These are phyloP conservation scores for Lagorchestes hirsutus DNA, from an alignment of 2,797 vertebrate genomes.

Conservation along the genomic window DNA sequence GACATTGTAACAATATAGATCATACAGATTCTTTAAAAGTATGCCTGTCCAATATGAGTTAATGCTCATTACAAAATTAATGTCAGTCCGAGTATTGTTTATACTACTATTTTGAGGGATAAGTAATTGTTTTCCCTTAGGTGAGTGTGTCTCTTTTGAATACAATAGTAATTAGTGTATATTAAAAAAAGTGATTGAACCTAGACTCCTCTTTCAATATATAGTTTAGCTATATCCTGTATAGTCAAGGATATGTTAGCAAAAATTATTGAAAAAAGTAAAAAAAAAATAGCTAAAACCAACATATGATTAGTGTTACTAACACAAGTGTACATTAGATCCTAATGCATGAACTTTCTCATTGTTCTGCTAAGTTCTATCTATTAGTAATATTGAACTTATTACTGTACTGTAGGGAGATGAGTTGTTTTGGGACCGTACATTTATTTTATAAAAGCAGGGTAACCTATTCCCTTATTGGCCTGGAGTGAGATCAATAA, in stretches of 20 bases:
- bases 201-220: neutral
- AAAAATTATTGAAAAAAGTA: neutral
- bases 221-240: neutral
- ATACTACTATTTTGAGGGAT: neutral
- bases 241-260: neutral
- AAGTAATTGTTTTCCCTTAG: neutral
- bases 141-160: neutral
- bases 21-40: slow-evolving; percentile 39
- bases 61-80: neutral
- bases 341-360: neutral
- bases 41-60: neutral
- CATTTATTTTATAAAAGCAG: accelerated
- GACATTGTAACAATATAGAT: neutral
- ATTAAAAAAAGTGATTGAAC: neutral
- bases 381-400: neutral
- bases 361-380: neutral
- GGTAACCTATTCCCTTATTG: neutral
- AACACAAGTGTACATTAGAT: neutral
- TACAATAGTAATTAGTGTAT: slow-evolving; percentile 10
- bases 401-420: neutral
- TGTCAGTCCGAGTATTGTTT: no score
- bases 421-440: neutral
- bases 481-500: neutral
- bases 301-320: slow-evolving; percentile 18
- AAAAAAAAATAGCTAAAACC: neutral